Percentiles rank a stretch among this genome's conserved stretches.
Conservation (phyloP, 2,888 invertebrate species). For the Mythimna albipuncta region DNA sequence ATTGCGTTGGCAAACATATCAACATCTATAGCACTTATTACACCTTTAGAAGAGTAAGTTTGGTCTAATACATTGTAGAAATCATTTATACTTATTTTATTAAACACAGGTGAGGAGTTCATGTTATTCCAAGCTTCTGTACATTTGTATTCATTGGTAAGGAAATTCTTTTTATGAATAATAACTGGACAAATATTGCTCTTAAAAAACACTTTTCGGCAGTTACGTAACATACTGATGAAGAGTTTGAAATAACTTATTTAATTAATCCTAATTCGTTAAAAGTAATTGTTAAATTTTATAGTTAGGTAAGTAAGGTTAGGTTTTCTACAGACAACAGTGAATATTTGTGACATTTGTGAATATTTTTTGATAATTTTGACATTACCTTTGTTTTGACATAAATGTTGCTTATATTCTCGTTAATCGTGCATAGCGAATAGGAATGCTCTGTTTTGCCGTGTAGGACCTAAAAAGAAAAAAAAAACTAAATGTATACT, state of each 20-base stretch:
- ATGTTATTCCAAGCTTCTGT: slow-evolving; percentile 93
- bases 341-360: no score
- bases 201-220: slow-evolving; percentile 63
- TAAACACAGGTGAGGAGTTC: slow-evolving; percentile 91
- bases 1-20: slow-evolving; percentile 95
- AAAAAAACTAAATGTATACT: no score
- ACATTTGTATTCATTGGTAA: slow-evolving; percentile 94
- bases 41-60: slow-evolving; percentile 91
- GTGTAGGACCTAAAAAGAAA: no score
- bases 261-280: neutral
- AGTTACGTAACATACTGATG: slow-evolving; percentile 70
- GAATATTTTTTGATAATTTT: neutral
- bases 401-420: no score
- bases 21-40: slow-evolving; percentile 94
- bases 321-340: neutral
- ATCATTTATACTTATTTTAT: slow-evolving; percentile 92
- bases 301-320: slow-evolving; percentile 7
- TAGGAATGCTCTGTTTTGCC: no score
- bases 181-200: slow-evolving; percentile 54
- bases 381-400: neutral
- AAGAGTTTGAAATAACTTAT: neutral
- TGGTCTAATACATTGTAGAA: slow-evolving; percentile 93
- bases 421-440: no score
- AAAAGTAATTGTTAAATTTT: neutral
- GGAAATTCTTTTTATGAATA: slow-evolving; percentile 86